Base-by-base conservation (phyloP, 2,113 vertebrate species). In the Trogon surrucura region DNA sequence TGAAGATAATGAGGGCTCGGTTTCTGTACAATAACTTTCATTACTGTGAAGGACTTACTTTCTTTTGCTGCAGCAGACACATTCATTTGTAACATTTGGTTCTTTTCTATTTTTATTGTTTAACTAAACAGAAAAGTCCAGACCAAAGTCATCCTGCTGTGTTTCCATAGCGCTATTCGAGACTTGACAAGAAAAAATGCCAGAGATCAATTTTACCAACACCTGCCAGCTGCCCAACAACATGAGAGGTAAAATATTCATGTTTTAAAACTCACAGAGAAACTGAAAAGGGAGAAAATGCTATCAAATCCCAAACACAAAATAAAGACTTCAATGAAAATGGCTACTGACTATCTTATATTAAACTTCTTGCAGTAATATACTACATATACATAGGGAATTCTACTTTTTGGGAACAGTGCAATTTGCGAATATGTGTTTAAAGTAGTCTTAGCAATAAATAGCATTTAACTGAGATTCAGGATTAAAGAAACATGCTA, bases 41-140 rank as follows among this genome's bases (percentile, higher is more conserved):
- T 90, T 83, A 82, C 41, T 41, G 16, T 71, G 58, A 82, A 91
- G 91, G 26, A 16, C 47, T 89, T 11, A 0, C 13, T 93, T 85
- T 94, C 34, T 83, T 94, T 66, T 84, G 5, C 29, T 82, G 11
- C 47, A 72, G 64, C 21, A 91, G 77, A 15, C 20, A 27, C n/a
- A 56, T 51, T 88, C 2, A 26, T 44, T 91, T 91, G 50, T 75
- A 71, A 75, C 22, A 51, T 74, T 93, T 90, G 14, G 4, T 44
- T 91, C 6, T 13, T 47, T 70, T 11, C 7, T 48, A 19, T 34
- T 94, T 36, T 94, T 89, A 50, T 65, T 93, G 51, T 91, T 95
- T 89, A 95, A 85, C 86, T 83, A 95, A 94, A 95, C 5, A 73
- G 67, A 96, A 92, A 91, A 69, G 29, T 95, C 60, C 64, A 85